Evolutionary conservation across 2,888 invertebrate genomes (phyloP), one percentile per base, ranked within the genome.

Genomic region (Drosophila anomalata): DNA sequence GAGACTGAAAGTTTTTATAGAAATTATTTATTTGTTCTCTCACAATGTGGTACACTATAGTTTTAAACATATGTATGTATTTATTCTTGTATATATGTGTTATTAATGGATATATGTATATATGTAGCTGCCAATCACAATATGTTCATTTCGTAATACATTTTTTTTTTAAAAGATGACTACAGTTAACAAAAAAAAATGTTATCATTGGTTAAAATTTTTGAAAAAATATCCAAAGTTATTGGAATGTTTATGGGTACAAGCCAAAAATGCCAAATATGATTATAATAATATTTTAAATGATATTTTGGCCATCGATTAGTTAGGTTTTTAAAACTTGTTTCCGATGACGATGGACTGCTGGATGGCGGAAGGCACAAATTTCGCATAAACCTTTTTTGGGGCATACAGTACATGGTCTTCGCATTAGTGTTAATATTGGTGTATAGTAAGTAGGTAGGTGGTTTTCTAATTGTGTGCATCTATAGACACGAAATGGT

Each of bases 1-100:
- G 41, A 68, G 71, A 78, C 65, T 59, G 66, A 55, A 47, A 79
- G 67, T 77, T 83, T 36, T 63, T 72, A 22, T 62, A 75, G 66
- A 73, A 70, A 75, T 71, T 65, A 71, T 84, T 82, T 86, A 84
- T 82, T 82, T 87, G 77, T 82, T 87, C 73, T 86, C 80, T 83
- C 75, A 80, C 26, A 76, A 52, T 70, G 67, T 70, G 67, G 70
- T 81, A 79, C 80, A 79, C 65, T 63, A 62, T 75, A 73, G 72
- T 63, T 69, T 77, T 78, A 57, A 83, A 80, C 86, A 81, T 83
- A 83, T 85, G 85, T 80, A 81, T 81, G 77, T 78, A 81, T 74
- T 56, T 71, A 66, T 84, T 69, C 75, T 72, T 58, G 59, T 77
- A 77, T 55, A 61, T 73, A 52, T 39, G 41, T 72, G 24, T 71